Evolutionary conservation across 1,140 invertebrate species (phyloP).

Genomic region (Drosophila nannoptera): DNA sequence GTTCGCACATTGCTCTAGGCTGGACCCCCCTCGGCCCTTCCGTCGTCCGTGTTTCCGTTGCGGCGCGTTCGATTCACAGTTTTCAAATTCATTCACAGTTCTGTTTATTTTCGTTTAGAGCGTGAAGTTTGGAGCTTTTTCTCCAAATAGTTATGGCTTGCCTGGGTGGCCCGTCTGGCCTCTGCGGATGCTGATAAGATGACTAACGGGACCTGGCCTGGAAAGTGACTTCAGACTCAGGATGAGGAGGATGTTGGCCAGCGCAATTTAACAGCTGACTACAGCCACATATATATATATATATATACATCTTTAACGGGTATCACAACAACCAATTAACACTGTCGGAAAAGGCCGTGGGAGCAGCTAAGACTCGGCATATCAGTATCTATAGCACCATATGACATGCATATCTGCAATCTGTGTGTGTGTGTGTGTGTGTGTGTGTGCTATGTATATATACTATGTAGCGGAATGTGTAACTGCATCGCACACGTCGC

Average conservation of each 20-base stretch:
- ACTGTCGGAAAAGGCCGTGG: constrained; percentile 40
- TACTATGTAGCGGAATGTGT: constrained; percentile 19
- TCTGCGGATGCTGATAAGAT: constrained; percentile 42
- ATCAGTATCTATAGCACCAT: constrained; percentile 28
- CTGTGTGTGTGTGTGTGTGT: constrained; percentile 36
- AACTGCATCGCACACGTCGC: constrained; percentile 56
- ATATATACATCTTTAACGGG: constrained; percentile 15
- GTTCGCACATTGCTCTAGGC: constrained; percentile 57
- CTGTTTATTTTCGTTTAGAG: constrained; percentile 64
- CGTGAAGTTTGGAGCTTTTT: constrained; percentile 47
- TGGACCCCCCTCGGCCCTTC: not conserved
- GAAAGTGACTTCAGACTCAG: too few species aligned
- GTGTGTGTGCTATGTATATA: constrained; percentile 35
- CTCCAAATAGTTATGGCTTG: constrained; percentile 33
- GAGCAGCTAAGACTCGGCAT: constrained; percentile 6
- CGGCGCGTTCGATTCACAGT: constrained; percentile 35
- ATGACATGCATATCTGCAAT: constrained; percentile 30
- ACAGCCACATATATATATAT: not conserved
- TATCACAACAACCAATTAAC: constrained; percentile 61
- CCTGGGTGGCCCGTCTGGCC: constrained; percentile 61
- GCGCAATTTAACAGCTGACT: not conserved
- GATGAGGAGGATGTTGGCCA: not conserved
- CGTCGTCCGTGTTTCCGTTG: constrained; percentile 17
- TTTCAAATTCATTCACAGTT: constrained; percentile 58
- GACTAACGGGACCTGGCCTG: constrained; percentile 39